Percentiles rank a stretch among this genome's conserved stretches.
Evolutionary conservation across 2,888 invertebrate genomes (phyloP).

Genomic region (Cephus spinipes): DNA sequence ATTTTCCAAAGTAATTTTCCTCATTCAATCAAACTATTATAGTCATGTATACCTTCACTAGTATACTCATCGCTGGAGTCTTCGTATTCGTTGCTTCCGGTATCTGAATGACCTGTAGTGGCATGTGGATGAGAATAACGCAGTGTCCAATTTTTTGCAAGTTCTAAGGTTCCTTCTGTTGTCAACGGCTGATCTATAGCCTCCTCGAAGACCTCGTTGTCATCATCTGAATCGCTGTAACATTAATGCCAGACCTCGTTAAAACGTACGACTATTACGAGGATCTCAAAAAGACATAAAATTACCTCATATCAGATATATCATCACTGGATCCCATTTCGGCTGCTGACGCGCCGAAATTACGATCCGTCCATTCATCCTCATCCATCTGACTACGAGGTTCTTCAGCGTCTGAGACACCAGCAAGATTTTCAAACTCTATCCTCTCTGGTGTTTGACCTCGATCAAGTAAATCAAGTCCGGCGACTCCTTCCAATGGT

Average conservation of each 20-base stretch:
- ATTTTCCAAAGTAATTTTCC: neutral
- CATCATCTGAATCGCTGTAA: conserved; percentile 73
- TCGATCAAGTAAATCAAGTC: conserved; percentile 69
- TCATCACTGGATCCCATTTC: conserved; percentile 77
- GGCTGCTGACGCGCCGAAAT: conserved; percentile 85
- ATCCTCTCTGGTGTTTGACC: conserved; percentile 82
- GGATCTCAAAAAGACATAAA: conserved; percentile 1
- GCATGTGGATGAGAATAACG: conserved; percentile 67
- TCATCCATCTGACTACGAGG: conserved; percentile 87
- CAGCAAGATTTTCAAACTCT: conserved; percentile 81
- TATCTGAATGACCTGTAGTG: conserved; percentile 59
- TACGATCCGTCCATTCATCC: conserved; percentile 95
- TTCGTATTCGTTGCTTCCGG: conserved; percentile 69
- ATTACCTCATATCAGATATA: conserved; percentile 70
- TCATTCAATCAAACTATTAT: conserved; percentile 21
- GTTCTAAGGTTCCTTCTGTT: conserved; percentile 76
- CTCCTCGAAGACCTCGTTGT: conserved; percentile 77
- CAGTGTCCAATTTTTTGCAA: conserved; percentile 78
- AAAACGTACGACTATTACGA: neutral
- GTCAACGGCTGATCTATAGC: conserved; percentile 75
- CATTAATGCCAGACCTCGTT: neutral
- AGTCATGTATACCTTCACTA: conserved; percentile 58
- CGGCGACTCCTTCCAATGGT: conserved; percentile 66
- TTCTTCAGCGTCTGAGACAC: conserved; percentile 75
- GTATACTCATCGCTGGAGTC: conserved; percentile 66